phyloP scores from a whole-genome alignment of 2,888 invertebrate genomes.

The Andrena chrysosceles region DNA sequence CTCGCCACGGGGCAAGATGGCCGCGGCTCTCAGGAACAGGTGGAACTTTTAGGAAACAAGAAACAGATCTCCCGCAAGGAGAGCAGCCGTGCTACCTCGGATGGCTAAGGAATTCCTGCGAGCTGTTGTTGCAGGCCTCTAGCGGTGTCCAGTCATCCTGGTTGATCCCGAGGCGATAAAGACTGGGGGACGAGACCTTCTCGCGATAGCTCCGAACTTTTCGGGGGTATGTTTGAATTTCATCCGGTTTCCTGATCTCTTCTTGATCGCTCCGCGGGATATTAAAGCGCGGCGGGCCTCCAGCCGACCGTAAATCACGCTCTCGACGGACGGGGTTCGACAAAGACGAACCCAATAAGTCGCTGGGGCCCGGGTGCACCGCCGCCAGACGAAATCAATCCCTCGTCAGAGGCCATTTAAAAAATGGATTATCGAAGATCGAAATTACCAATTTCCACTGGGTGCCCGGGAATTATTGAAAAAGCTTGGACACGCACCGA shows the following conservation, averaged over 20 bases:
- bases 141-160: background rate
- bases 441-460: constrained; percentile 60
- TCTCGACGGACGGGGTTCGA: background rate
- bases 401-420: constrained; percentile 59
- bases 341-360: constrained; percentile 1
- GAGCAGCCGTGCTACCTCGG: background rate
- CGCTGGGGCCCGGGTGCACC: background rate
- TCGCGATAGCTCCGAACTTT: background rate
- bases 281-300: constrained; percentile 30
- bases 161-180: background rate
- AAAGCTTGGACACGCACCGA: constrained; percentile 42
- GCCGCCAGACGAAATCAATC: constrained; percentile 59
- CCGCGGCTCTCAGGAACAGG: background rate
- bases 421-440: constrained; percentile 64
- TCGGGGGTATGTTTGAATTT: background rate
- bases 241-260: background rate
- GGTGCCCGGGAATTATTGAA: constrained; percentile 56
- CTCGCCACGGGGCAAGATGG: background rate
- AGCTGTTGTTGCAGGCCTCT: background rate
- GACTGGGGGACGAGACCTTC: background rate
- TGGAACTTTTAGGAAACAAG: background rate
- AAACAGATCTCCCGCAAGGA: background rate
- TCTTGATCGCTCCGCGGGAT: constrained; percentile 3
- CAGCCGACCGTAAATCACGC: constrained; percentile 30
- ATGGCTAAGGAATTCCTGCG: background rate